Evolutionary conservation across 2,888 invertebrate genomes (phyloP), one percentile per base, ranked within the genome.

Genomic region (Diaprepes abbreviatus): DNA sequence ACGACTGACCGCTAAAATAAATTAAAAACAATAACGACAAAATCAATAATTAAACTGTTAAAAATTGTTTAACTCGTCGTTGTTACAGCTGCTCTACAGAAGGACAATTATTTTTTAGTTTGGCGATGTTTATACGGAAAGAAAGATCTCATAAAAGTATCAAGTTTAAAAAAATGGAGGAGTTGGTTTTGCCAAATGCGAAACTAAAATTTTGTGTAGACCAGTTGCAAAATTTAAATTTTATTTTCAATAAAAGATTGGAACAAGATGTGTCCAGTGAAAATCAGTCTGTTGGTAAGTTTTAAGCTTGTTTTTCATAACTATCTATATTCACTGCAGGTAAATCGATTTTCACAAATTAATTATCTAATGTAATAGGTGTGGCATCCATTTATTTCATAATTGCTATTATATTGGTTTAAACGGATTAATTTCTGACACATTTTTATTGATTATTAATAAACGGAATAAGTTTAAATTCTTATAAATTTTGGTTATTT

Each of bases 181-280:
- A 85, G 62, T 75, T 86, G 68, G 80, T 85, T 16, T 78, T 88
- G 70, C 84, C 85, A 68, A 83, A 83, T 48, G 85, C 86, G 35
- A 86, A 85, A 71, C 79, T 87, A 52, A 81, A 82, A 64, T 87
- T 88, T 79, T 84, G 83, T 59, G 78, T 80, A 36, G 85, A 86
- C 31, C 87, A 88, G 77, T 79, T 88, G 73, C 82, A 83, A 62
- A 85, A 85, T 74, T 82, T 88, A 70, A 87, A 87, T 78, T 84
- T 81, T 45, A 85, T 86, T 64, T 84, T 86, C 62, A 78, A 82
- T 38, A 80, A 79, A 59, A 79, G 78, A 43, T 68, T 84, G 72
- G 75, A 79, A 17, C 31, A 19, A 7, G 54, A 28, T 17, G 63
- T 31, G 1, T 14, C 43, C 7, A 5, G 17, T 19, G 66, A 66